Base-by-base conservation (phyloP, 23 tunicate genomes). In the Trididemnum nubilum region DNA sequence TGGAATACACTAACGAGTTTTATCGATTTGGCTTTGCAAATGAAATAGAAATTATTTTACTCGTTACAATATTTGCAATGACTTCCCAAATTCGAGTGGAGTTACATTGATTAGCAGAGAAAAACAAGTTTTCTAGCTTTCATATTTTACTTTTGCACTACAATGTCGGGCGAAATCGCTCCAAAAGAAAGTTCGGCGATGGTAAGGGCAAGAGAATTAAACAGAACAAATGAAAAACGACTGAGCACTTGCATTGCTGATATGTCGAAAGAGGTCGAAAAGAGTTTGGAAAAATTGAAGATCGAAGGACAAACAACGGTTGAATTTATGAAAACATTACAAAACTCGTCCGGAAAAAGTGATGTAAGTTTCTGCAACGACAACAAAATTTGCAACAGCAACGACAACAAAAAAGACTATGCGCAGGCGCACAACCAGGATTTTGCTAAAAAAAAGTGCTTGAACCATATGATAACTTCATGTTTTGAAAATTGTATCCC, bases 161-260 rank as follows among this genome's bases (percentile, higher is more conserved):
- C 18, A 12, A 61, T 61, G 67, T 61, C 67, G 74, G 38, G 38
- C 21, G 78, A 73, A 37, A 23, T 38, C 24, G 2, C 78, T 5
- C 15, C 5, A 9, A 73, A 73, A 39, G 88, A 85, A 64, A 85
- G 72, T 65, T 15, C 65, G 50, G 88, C 88, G 2, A 76, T 85
- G 88, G 82, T 44, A 21, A 39, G 82, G 19, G 88, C 88, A 63
- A 63, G 88, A 25, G 88, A 85, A 57, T 35, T 85, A 33, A 85
- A 85, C 64, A 38, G 88, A 76, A 85, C 88, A 19, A 85, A 85
- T 66, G 88, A 85, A 64, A 85, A 85, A 64, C 82, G 88, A n/a
- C 33, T 85, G 67, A 85, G 67, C 51, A 79, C 81, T 12, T 52
- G 71, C 82, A 76, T 85, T 2, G 76, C 40, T 33, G 26, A 32